Evolutionary conservation across 2,888 invertebrate genomes (phyloP).

Genomic region (Pammene fasciana): DNA sequence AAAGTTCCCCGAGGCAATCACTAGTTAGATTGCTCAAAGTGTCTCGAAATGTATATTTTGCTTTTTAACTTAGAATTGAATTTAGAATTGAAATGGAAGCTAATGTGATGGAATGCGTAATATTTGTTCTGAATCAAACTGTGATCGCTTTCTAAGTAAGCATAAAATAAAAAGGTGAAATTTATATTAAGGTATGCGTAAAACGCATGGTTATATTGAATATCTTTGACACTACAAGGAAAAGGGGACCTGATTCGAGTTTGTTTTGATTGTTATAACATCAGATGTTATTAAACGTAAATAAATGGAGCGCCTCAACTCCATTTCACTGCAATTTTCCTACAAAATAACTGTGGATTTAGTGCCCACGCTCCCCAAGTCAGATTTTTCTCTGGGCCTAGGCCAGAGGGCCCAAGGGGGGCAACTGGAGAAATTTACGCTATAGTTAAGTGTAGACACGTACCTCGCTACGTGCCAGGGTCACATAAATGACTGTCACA

Average conservation of each 20-base stretch:
- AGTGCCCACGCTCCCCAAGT: neutral
- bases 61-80: constrained; percentile 6
- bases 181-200: neutral
- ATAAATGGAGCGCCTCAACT: too few species aligned
- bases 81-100: constrained; percentile 9
- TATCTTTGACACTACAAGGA: neutral
- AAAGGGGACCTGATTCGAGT: neutral
- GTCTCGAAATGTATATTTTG: constrained; percentile 18
- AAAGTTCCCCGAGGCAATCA: constrained; percentile 16
- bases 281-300: too few species aligned
- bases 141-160: neutral
- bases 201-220: neutral
- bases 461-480: constrained; percentile 31
- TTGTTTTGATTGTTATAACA: too few species aligned
- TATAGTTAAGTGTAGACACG: constrained; percentile 28
- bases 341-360: neutral
- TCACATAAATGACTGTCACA: constrained; percentile 17
- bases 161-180: neutral
- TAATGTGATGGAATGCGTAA: constrained; percentile 17
- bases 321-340: too few species aligned
- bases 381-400: neutral
- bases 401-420: constrained; percentile 9
- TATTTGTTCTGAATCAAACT: constrained; percentile 5
- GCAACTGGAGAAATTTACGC: constrained; percentile 22
- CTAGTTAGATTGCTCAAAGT: constrained; percentile 12